Conservation (phyloP, 1,140 invertebrate species). For the Dryas iulia region DNA sequence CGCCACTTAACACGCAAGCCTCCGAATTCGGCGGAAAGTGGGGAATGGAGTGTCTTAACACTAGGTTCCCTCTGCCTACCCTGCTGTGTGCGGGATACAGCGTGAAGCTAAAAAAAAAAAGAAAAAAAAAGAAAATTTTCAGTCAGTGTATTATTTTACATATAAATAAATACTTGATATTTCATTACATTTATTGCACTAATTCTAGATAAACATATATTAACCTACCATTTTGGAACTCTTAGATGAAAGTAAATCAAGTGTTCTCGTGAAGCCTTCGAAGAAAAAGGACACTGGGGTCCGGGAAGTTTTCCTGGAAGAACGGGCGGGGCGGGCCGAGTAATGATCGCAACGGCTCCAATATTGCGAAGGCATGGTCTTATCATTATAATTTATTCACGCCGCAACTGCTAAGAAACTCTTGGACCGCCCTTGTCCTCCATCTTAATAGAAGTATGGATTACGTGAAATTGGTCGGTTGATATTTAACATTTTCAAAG, state of each 20-base stretch:
- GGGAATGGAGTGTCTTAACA: too few species aligned
- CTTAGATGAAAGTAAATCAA: constrained; percentile 63
- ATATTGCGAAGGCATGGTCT: constrained; percentile 70
- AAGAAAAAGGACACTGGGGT: constrained; percentile 49
- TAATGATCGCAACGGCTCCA: constrained; percentile 75
- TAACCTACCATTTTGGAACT: background rate
- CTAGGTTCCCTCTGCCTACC: too few species aligned
- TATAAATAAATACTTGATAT: too few species aligned
- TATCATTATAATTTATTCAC: constrained; percentile 77
- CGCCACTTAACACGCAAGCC: too few species aligned
- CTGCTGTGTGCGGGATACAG: too few species aligned
- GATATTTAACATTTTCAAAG: background rate
- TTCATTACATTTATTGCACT: background rate
- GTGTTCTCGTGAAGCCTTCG: constrained; percentile 52
- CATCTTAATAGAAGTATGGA: constrained; percentile 18
- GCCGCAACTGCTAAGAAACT: constrained; percentile 46
- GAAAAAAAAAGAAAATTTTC: too few species aligned
- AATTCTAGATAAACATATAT: background rate
- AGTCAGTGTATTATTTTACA: too few species aligned
- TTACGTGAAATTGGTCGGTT: constrained; percentile 12
- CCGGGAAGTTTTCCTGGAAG: constrained; percentile 57
- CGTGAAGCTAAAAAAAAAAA: too few species aligned
- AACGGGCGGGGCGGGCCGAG: constrained; percentile 44
- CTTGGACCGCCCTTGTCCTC: constrained; percentile 23
- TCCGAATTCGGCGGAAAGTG: too few species aligned